Evolutionary conservation across 1,140 invertebrate genomes (phyloP), one percentile per base, ranked within the genome.

Genomic region (Cherax destructor): DNA sequence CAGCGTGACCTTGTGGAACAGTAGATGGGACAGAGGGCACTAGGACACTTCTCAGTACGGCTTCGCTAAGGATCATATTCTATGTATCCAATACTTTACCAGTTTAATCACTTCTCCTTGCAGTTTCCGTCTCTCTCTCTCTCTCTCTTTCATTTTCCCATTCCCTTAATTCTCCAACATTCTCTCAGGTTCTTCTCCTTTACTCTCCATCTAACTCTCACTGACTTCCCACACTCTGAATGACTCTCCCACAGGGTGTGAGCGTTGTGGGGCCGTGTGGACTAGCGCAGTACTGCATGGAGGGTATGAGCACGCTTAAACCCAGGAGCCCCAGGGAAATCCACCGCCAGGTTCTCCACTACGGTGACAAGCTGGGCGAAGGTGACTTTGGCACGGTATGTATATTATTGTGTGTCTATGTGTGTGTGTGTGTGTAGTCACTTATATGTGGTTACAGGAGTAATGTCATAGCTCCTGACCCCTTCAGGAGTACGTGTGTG

Each of bases 381-480:
- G 97, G 97, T 69, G 96, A 97, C 92, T 98, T 97, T 94, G 97
- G 97, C 92, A 97, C 98, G 95, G 96, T 96, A 92, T 93, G 94
- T 93, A 10, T 18, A 1, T 65, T 7, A 10, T 7, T 56, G 52
- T 56, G 52, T 56, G 52, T 56, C 7, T 56, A 13, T 56, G 52
- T 56, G 52, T 7, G 7, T 4, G 4, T 4, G 52, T 56, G 52
- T 56, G 52, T 56, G 52, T 56, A 13, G 0, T 7, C 13, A 3
- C 13, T 7, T 56, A 13, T 56, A 13, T 56, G 1, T 56, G 52
- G 7, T 7, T 56, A 13, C 30, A 41, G 30, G 0, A 41, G 30
- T 41, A 41, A 2, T 41, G 30, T 41, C 30, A 41, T 2, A 41
- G 30, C 30, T 41, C 30, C 30, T 41, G 30, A 2, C 30, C 30